These are phyloP conservation scores for Plebejus anna DNA, from an alignment of 2,888 invertebrate species.

Conservation along the genomic window DNA sequence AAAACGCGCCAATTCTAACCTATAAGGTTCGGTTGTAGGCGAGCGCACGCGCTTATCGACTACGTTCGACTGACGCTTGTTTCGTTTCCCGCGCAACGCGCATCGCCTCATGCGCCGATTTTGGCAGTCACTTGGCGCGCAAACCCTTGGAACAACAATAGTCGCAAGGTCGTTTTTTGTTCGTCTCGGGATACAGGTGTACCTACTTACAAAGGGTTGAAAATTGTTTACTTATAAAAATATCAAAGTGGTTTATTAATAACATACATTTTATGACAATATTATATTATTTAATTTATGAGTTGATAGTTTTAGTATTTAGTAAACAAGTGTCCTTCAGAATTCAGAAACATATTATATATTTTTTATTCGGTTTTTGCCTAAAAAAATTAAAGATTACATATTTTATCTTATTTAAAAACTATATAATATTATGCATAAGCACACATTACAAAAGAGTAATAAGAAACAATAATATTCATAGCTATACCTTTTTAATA, in stretches of 20 bases:
- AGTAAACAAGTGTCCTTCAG: too few relatives aligned
- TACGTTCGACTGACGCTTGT: conserved; percentile 50
- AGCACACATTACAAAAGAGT: too few relatives aligned
- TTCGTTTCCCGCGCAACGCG: conserved; percentile 47
- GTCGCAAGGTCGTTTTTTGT: conserved; percentile 75
- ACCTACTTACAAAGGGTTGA: conserved; percentile 57
- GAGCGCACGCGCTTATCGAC: conserved; percentile 58
- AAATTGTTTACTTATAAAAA: conserved; percentile 40
- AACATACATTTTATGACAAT: background rate
- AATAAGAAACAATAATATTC: too few relatives aligned
- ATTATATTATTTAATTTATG: background rate
- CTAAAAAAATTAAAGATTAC: too few relatives aligned
- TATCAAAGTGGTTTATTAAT: conserved; percentile 31
- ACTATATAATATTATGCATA: too few relatives aligned
- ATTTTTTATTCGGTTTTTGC: too few relatives aligned
- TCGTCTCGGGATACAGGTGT: conserved; percentile 67
- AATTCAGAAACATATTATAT: too few relatives aligned
- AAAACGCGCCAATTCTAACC: conserved; percentile 76
- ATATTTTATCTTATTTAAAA: too few relatives aligned
- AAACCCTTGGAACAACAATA: conserved; percentile 61
- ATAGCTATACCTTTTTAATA: background rate
- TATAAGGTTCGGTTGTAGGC: conserved; percentile 55
- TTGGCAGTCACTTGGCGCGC: conserved; percentile 76
- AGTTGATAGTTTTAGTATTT: background rate
- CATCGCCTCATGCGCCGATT: conserved; percentile 66